Evolutionary conservation across 2,888 invertebrate species (phyloP).

Genomic region (Punctoribates punctum): DNA sequence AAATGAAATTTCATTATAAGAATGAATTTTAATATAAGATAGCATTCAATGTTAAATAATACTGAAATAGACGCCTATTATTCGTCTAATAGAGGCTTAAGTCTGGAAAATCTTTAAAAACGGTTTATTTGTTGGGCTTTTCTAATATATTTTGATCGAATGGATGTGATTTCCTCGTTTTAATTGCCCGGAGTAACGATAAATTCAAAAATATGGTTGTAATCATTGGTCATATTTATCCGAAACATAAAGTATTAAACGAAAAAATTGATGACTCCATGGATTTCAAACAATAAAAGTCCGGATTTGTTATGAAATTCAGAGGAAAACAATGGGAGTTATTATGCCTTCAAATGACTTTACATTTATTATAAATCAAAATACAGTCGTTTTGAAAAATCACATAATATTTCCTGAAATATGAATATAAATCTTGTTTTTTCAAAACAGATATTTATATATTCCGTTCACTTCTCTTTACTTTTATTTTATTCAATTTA

Average conservation of each 20-base stretch:
- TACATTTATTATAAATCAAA: too few relatives aligned
- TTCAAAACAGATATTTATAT: too few relatives aligned
- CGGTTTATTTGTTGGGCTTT: neutral
- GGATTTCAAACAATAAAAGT: neutral
- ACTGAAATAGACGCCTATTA: neutral
- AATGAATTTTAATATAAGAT: constrained; percentile 11
- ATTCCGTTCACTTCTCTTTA: too few relatives aligned
- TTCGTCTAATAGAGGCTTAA: neutral
- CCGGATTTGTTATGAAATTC: too few relatives aligned
- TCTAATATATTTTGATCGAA: neutral
- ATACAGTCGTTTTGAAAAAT: too few relatives aligned
- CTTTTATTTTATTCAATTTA: too few relatives aligned
- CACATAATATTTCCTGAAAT: too few relatives aligned
- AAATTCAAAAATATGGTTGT: neutral
- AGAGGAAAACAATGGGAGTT: too few relatives aligned
- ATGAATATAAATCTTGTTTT: too few relatives aligned
- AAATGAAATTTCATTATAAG: neutral
- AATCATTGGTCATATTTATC: constrained; percentile 3
- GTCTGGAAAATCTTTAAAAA: neutral
- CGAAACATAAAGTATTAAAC: neutral
- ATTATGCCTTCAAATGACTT: too few relatives aligned
- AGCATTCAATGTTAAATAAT: neutral
- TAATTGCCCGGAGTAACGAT: neutral
- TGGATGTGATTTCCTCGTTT: neutral
- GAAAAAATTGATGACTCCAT: neutral